These are phyloP conservation scores for Hypomesus transpacificus DNA, from an alignment of 2,113 vertebrate species.

Conservation along the genomic window DNA sequence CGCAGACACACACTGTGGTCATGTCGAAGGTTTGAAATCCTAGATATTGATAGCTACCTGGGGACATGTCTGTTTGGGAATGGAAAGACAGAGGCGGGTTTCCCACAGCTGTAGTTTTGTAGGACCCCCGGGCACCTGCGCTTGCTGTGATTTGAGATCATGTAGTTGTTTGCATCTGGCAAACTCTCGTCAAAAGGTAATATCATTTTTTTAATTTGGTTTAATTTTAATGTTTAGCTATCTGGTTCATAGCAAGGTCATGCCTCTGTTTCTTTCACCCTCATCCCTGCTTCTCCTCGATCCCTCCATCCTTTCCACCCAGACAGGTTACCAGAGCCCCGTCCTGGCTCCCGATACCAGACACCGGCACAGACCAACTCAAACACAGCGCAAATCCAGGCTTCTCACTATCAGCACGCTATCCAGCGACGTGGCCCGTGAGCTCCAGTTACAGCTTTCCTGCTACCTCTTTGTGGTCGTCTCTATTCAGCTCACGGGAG, in stretches of 20 bases:
- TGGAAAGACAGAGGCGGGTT: slow-evolving; percentile 41
- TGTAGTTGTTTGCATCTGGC: no score
- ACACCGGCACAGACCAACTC: slow-evolving; percentile 50
- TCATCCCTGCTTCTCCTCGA: background rate
- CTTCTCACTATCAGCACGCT: slow-evolving; percentile 59
- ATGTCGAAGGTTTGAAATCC: slow-evolving; percentile 52
- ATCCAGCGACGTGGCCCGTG: slow-evolving; percentile 47
- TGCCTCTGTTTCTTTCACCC: no score
- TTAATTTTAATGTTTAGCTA: no score
- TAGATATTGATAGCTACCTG: slow-evolving; percentile 54
- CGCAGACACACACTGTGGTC: slow-evolving; percentile 20
- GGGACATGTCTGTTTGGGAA: slow-evolving; percentile 50
- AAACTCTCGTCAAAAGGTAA: no score
- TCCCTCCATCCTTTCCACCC: slow-evolving; percentile 10
- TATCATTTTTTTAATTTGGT: no score
- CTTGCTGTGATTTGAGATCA: no score
- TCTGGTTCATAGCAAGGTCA: no score
- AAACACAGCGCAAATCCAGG: slow-evolving; percentile 57
- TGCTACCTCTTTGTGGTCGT: slow-evolving; percentile 55
- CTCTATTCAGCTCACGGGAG: slow-evolving; percentile 48
- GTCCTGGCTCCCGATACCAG: slow-evolving; percentile 48
- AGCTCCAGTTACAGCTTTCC: slow-evolving; percentile 62
- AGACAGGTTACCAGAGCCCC: slow-evolving; percentile 53
- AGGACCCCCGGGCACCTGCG: no score
- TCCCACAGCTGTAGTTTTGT: slow-evolving; percentile 53